Base-by-base conservation (phyloP, 2,888 invertebrate species). In the Invenusta paracnida region DNA sequence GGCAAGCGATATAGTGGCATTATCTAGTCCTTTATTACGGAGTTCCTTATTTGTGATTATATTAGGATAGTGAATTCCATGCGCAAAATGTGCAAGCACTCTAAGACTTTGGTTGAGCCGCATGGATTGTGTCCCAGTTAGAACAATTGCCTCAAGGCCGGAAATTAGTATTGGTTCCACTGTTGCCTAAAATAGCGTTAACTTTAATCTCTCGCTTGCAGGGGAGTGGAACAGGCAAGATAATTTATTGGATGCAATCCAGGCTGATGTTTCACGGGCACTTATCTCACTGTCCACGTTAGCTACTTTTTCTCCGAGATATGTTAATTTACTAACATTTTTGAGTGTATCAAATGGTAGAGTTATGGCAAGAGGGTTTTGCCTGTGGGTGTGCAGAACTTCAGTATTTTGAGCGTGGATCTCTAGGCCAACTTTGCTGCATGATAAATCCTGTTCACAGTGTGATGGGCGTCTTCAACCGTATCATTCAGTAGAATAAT, bases 381-480 rank as follows among this genome's bases (percentile, higher is more conserved):
- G 73, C 2, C 5, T 73, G 73, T 23, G 11, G 27, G 23, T 73
- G 73, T 73, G 73, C 27, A 73, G 25, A 73, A 73, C 73, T 2
- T 73, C 2, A 5, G 27, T 73, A 5, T 73, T 73, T 73, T 5
- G 25, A 73, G 73, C 25, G 25, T 23, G 5, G 73, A 73, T 73
- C 25, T 73, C 25, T 25, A 73, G 73, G 73, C 27, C 73, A 73
- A 73, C 73, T 73, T 73, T 73, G 73, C 73, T 73, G 73, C 23
- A 73, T 73, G 73, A 73, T 73, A 73, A 73, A 73, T 5, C 27
- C 73, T 73, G 23, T 73, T 73, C 23, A 73, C 73, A 5, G 27
- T 73, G 73, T 73, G 73, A 2, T 73, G 25, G 17, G 27, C 73
- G 23, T 73, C 73, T 73, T 23, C 73, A 73, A 73, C 73, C 25